Percentiles rank a stretch among this genome's conserved stretches.
phyloP scores from a whole-genome alignment of 2,113 vertebrate species.

The Camelus dromedarius region DNA sequence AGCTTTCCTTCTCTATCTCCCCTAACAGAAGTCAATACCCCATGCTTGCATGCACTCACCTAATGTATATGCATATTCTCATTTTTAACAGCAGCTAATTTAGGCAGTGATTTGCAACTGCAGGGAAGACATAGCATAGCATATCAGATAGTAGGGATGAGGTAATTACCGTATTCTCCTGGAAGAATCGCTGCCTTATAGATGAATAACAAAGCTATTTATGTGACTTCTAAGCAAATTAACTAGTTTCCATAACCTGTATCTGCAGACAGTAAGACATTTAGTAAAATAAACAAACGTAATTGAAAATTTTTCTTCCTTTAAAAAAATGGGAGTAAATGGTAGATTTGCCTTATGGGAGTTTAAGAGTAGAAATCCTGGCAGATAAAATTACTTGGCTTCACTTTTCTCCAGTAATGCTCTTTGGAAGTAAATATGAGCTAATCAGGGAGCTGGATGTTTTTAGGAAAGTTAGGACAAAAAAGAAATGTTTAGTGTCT shows the following conservation, averaged over 20 bases:
- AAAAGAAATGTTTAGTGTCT: slow-evolving; percentile 44
- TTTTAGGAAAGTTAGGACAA: slow-evolving; percentile 16
- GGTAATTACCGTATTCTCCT: slow-evolving; percentile 25
- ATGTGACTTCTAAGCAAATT: slow-evolving; percentile 53
- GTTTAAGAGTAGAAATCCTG: slow-evolving; percentile 49
- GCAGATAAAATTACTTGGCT: slow-evolving; percentile 36
- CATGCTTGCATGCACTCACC: background rate
- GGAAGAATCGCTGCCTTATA: slow-evolving; percentile 29
- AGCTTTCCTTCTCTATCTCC: background rate
- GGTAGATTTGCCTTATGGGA: slow-evolving; percentile 6
- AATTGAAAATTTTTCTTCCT: background rate
- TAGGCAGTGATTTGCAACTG: slow-evolving; percentile 21
- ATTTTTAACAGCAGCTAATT: slow-evolving; percentile 28
- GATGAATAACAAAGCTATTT: slow-evolving; percentile 45
- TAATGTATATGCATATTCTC: background rate
- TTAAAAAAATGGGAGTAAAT: background rate
- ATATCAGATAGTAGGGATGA: background rate
- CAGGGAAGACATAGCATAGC: background rate
- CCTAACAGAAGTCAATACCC: background rate
- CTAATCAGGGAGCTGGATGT: background rate
- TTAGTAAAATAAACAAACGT: background rate
- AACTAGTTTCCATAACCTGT: background rate
- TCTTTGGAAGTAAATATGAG: background rate
- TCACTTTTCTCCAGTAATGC: background rate
- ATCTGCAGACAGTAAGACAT: slow-evolving; percentile 24